Evolutionary conservation across 2,888 invertebrate species (phyloP).

Genomic region (Lydus trimaculatus): DNA sequence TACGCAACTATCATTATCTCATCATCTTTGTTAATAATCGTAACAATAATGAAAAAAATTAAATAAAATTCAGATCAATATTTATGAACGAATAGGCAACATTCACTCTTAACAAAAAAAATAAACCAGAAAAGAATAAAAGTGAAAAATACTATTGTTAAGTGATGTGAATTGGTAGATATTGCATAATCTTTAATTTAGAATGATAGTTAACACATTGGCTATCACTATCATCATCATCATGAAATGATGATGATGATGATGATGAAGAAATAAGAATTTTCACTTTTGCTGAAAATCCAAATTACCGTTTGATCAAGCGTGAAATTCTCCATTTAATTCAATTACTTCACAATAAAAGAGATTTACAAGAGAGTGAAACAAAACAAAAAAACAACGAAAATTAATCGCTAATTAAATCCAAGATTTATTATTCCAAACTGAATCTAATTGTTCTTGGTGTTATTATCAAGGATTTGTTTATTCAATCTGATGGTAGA

Average conservation of each 20-base stretch:
- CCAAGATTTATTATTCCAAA: neutral
- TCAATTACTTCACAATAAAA: neutral
- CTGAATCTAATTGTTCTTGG: neutral
- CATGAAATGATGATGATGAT: neutral
- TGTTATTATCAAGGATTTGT: neutral
- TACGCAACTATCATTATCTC: neutral
- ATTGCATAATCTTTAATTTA: neutral
- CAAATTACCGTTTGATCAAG: neutral
- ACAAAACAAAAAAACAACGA: neutral
- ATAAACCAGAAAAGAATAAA: neutral
- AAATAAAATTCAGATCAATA: neutral
- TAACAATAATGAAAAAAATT: neutral
- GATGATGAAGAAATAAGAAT: neutral
- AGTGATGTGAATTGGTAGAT: neutral
- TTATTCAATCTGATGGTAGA: neutral
- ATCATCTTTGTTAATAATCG: neutral
- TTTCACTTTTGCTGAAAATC: neutral
- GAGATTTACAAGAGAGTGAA: neutral
- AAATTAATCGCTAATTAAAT: constrained; percentile 1
- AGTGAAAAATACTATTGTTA: neutral
- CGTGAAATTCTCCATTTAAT: neutral
- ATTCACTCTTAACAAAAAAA: neutral
- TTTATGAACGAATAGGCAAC: neutral
- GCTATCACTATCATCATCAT: neutral
- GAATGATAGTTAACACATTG: neutral